Evolutionary conservation across 2,797 vertebrate species (phyloP), one percentile per base, ranked within the genome.

Genomic region (Lacerta viridis): DNA sequence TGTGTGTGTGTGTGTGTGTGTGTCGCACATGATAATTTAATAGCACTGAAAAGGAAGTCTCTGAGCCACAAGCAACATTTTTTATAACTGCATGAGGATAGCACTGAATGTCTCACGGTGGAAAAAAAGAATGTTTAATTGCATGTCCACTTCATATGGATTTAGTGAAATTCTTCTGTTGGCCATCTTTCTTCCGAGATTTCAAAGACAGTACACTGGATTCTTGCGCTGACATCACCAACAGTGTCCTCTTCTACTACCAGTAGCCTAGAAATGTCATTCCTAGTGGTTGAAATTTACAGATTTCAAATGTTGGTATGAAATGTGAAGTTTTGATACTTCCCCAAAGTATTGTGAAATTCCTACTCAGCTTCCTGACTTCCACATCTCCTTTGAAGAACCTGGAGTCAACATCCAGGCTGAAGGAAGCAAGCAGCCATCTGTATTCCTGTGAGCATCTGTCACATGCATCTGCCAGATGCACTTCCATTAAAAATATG

Each of bases 151-250:
- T 69, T 55, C 59, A 71, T 71, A 39, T 46, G 36, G 3, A 41
- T 75, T 75, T 8, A 9, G 43, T 46, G 43, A 69, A 55, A 80
- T 71, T 80, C n/a, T 80, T 15, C 25, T 41, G 46, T 50, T 59
- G 9, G 0, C 17, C 2, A 23, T 59, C 89, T 89, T 90, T 88
- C 5, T 69, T 93, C 68, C 78, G 75, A 91, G 88, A 80, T 83
- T 69, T 69, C 41, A 69, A 39, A 17, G 27, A 18, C 15, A 69
- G 46, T 33, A 29, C 46, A 18, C n/a, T 69, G 3, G 25, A 69
- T 27, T 82, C 64, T 39, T 69, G 39, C 27, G 4, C 55, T 79
- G 46, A 17, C 15, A 25, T 41, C 10, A 82, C 41, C 61, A 41
- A 13, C 10, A 66, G 15, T 46, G 7, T 46, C 27, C 2, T 83